Evolutionary conservation across 2,113 vertebrate genomes (phyloP), one percentile per base, ranked within the genome.

Genomic region (Cairina moschata): DNA sequence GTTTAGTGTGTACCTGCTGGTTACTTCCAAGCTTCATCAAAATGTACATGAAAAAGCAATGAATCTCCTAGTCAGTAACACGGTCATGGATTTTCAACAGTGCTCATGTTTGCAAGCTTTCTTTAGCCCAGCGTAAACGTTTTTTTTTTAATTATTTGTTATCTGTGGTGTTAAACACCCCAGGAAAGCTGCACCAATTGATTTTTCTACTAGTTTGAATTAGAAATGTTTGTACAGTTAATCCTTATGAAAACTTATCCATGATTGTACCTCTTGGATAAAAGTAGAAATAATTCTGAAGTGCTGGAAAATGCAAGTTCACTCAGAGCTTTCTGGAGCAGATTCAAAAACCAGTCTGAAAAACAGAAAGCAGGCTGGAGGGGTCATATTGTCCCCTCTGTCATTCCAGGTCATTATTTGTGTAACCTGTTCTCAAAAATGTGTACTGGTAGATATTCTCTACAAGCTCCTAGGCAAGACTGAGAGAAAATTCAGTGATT

Each of bases 31-130:
- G 48, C 58, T 76, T 76, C 80, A 67, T 46, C 76, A 72, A 74
- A 79, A 67, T 20, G 40, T 36, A 28, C 12, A 20, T 10, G 13
- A 48, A 66, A 73, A 68, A 62, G 3, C 15, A 36, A 17, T 1
- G 1, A 40, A n/a, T 32, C 31, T 77, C 54, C 40, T 46, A 89
- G 59, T 23, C 60, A 32, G n/a, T 42, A 83, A 32, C 28, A 72
- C 74, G 42, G 20, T 2, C 3, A 8, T 0, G 0, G 32, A 44
- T 17, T 69, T 83, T 36, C 17, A 42, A 9, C 38, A 54, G 13
- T 23, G 9, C 5, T 40, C 4, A 11, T 58, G 1, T 55, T 22
- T 69, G 23, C 34, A 72, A 48, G 5, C 8, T 50, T 28, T 65
- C 67, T 54, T 12, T 28, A 44, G 14, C 5, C 34, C 9, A 58